Evolutionary conservation across 1,140 invertebrate genomes (phyloP), one percentile per base, ranked within the genome.

Genomic region (Euwallacea fornicatus): DNA sequence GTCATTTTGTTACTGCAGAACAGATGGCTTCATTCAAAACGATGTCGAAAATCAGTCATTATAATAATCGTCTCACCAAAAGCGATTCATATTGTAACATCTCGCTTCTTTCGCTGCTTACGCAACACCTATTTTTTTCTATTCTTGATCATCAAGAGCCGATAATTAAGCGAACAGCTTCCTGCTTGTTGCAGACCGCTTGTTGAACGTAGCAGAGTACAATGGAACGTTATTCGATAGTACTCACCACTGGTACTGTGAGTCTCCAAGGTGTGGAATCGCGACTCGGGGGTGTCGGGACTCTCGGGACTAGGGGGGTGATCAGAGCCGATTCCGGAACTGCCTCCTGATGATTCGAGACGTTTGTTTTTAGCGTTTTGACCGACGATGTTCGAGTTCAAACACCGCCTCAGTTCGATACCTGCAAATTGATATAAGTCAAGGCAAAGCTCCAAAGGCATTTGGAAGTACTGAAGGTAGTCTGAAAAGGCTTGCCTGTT

Each of bases 281-380:
- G 70, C 10, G 76, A 75, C 62, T 81, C 80, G n/a, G 76, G 74
- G 50, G 76, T 75, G 43, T 84, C 84, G 13, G 85, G 85, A 41
- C 86, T 82, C 75, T 89, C 88, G 0, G 90, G 92, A 69, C 91
- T 93, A 0, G 93, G 91, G 0, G 93, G 92, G 76, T 95, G 88
- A 76, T 95, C 94, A 0, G 93, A 95, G 7, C 94, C 94, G 55
- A 96, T 96, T 0, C 94, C 94, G 3, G 86, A 88, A 66, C 87
- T 89, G 1, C 88, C 88, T 1, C 88, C 86, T 43, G 80, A 85
- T 75, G 76, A 85, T 77, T 79, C 83, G 54, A 80, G 43, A 59
- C 77, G 69, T 69, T 74, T 77, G 6, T 72, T 76, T 55, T 86
- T 85, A 0, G 84, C 86, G 72, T 86, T 85, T 42, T 83, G 83